Base-by-base conservation (phyloP, 2,113 vertebrate species). In the Hirundichthys speculiger region DNA sequence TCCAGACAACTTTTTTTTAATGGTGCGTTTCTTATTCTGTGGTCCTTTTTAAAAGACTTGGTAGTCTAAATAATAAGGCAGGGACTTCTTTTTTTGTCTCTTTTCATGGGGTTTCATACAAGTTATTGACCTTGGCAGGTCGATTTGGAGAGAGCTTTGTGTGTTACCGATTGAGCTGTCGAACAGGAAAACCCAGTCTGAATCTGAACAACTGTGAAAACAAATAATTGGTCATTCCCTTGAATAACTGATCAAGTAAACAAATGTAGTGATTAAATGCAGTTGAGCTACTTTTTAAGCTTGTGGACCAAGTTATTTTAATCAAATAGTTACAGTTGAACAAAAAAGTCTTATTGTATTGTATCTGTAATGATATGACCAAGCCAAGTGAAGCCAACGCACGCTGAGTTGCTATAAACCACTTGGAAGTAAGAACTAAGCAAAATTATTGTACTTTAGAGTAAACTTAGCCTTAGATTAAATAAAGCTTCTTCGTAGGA, bases 21-120 rank as follows among this genome's bases (percentile, higher is more conserved):
- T 61, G 49, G 53, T 62, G 54, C 48, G 30, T 75, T 69, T 51
- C 53, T 80, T 69, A 64, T 20, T 18, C 54, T 56, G 20, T 22
- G 14, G 12, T 61, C 22, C 46, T 58, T 70, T 69, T 48, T 64
- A 15, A 58, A 55, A 80, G 34, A 24, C 43, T 73, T 30, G 43
- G 50, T 13, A 55, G 60, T 73, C 65, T 8, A 74, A 86, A 89
- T 63, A 75, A 10, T 39, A 54, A 65, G 50, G 15, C 4, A 19
- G 52, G 40, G 71, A 48, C 73, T 61, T 65, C 20, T 69, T 41
- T 58, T 62, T 78, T 48, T 27, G 25, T 34, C 57, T 75, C 67
- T 11, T 14, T 75, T 75, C n/a, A 14, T 27, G 24, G 68, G 30
- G 25, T 42, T 39, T n/a, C 13, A 15, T 47, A 42, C 68, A 62